A percentile compares a stretch with the other conserved stretches of the same genome.
These are phyloP conservation scores for Hirudo medicinalis DNA, from an alignment of 1,140 invertebrate genomes.

Conservation along the genomic window DNA sequence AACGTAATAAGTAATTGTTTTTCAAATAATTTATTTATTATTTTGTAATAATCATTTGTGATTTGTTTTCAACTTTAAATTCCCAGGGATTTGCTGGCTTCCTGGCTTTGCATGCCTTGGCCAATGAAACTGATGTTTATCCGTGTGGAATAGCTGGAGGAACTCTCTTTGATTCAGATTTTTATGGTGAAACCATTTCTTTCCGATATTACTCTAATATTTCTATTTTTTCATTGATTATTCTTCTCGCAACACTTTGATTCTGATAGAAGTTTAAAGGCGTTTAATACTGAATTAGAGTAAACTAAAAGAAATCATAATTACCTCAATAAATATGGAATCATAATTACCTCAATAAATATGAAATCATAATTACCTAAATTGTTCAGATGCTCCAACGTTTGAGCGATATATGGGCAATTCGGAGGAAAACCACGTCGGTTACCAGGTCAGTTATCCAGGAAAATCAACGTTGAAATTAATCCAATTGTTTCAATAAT, in stretches of 20 bases:
- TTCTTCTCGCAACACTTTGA: background rate
- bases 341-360: too few relatives aligned
- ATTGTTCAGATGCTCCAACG: slow-evolving; percentile 14
- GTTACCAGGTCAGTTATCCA: too few relatives aligned
- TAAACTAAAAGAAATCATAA: too few relatives aligned
- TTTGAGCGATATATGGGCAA: slow-evolving; percentile 20
- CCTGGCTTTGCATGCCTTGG: slow-evolving; percentile 16
- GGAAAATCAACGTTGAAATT: too few relatives aligned
- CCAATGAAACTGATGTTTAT: slow-evolving; percentile 19
- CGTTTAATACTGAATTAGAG: too few relatives aligned
- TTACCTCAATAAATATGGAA: too few relatives aligned
- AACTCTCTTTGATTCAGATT: slow-evolving; percentile 16
- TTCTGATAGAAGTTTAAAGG: too few relatives aligned
- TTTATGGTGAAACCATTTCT: slow-evolving; percentile 17
- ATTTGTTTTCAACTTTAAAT: background rate
- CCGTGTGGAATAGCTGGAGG: slow-evolving; percentile 20
- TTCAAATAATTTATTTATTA: background rate
- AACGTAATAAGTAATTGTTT: too few relatives aligned
- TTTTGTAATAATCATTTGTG: background rate
- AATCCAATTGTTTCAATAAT: too few relatives aligned
- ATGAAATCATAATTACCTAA: too few relatives aligned
- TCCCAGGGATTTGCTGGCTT: slow-evolving; percentile 14
- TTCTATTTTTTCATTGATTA: background rate
- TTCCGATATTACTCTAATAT: background rate
- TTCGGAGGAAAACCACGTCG: slow-evolving; percentile 8